These are phyloP conservation scores for Cheilosia variabilis DNA, from an alignment of 2,888 invertebrate species.

Conservation along the genomic window DNA sequence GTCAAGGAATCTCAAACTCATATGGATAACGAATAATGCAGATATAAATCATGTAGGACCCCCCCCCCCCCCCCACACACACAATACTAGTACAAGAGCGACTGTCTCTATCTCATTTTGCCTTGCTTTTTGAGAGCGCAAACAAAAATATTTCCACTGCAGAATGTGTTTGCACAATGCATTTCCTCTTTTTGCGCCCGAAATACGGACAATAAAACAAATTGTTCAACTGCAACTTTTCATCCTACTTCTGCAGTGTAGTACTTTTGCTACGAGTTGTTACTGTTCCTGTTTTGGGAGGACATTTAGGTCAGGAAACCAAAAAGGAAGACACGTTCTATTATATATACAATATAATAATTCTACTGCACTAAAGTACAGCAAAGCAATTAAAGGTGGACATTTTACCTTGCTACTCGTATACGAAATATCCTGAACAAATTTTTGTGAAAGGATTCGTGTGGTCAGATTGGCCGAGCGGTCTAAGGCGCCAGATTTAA, in stretches of 20 bases:
- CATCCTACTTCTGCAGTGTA: slow-evolving; percentile 5
- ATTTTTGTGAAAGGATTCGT: background rate
- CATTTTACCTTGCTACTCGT: background rate
- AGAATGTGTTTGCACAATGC: slow-evolving; percentile 57
- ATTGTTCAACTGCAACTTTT: slow-evolving; percentile 19
- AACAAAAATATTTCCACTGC: slow-evolving; percentile 46
- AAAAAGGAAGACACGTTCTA: background rate
- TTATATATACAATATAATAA: too few relatives aligned
- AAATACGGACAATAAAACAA: slow-evolving; percentile 50
- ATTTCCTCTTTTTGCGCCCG: slow-evolving; percentile 61
- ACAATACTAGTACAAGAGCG: slow-evolving; percentile 22
- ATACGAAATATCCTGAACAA: slow-evolving; percentile 12
- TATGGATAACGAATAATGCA: slow-evolving; percentile 43
- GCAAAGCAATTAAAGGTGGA: too few relatives aligned
- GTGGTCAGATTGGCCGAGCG: slow-evolving; percentile 91
- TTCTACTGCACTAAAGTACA: too few relatives aligned
- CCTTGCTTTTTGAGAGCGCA: slow-evolving; percentile 12
- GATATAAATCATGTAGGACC: slow-evolving; percentile 56
- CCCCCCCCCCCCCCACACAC: background rate
- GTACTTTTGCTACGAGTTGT: slow-evolving; percentile 4
- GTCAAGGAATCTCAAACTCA: slow-evolving; percentile 55
- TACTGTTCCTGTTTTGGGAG: slow-evolving; percentile 8
- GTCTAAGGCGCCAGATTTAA: slow-evolving; percentile 94
- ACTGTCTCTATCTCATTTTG: background rate
- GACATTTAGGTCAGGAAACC: slow-evolving; percentile 49